Evolutionary conservation across 1,140 invertebrate genomes (phyloP).

Genomic region (Ceratosolen fusciceps): DNA sequence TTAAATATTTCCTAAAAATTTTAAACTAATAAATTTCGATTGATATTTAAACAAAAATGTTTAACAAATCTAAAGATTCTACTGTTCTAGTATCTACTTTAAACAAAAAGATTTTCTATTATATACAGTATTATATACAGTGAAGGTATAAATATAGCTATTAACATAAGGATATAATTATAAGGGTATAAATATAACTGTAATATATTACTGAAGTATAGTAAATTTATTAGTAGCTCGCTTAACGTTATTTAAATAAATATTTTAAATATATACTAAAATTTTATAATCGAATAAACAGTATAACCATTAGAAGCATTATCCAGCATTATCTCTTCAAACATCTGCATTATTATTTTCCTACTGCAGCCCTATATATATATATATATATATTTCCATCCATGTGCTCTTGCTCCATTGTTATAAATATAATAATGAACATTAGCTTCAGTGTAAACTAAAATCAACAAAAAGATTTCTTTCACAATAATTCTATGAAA

Average conservation of each 20-base stretch:
- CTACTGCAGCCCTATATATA: background rate
- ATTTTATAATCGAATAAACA: background rate
- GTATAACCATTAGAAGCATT: background rate
- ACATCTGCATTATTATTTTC: background rate
- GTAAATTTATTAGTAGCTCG: too few species aligned
- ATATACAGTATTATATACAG: too few species aligned
- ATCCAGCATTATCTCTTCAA: background rate
- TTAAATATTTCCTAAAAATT: too few species aligned
- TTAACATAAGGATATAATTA: too few species aligned
- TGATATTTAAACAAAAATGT: too few species aligned
- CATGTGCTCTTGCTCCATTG: background rate
- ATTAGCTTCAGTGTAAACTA: background rate
- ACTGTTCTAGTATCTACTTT: too few species aligned
- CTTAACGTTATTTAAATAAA: constrained; percentile 1
- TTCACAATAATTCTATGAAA: constrained; percentile 43
- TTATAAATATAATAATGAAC: constrained; percentile 25
- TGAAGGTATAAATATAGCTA: too few species aligned
- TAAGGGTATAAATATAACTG: too few species aligned
- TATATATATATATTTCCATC: background rate
- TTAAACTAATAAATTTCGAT: too few species aligned
- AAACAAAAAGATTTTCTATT: too few species aligned
- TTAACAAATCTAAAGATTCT: too few species aligned
- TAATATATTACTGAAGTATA: too few species aligned
- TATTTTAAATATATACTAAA: background rate
- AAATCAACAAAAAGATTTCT: constrained; percentile 44